Conservation (phyloP, 1,140 invertebrate species). For the Mycetomoellerius zeteki region DNA sequence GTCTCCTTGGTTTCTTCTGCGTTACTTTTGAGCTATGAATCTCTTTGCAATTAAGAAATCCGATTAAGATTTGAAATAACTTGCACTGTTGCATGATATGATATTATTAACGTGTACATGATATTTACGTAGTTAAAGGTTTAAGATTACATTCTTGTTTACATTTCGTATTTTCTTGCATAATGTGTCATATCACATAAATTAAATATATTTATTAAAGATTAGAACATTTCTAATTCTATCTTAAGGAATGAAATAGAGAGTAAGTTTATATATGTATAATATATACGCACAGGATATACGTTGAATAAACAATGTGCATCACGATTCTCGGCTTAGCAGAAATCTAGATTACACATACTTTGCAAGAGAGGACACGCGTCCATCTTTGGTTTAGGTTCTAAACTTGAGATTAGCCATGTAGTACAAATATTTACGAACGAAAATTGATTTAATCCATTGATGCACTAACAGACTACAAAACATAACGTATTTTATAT, state of each 20-base stretch:
- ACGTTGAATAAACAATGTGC: not conserved
- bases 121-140: conserved; percentile 3
- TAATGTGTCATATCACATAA: not conserved
- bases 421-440: conserved; percentile 12
- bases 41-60: conserved; percentile 38
- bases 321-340: conserved; percentile 12
- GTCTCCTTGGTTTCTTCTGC: not conserved
- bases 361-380: conserved; percentile 11
- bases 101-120: not conserved
- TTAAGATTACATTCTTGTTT: conserved; percentile 17
- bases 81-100: not conserved
- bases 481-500: not conserved
- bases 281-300: not conserved
- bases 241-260: not conserved
- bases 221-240: conserved; percentile 11
- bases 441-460: conserved; percentile 4
- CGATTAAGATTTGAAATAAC: conserved; percentile 21
- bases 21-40: conserved; percentile 20
- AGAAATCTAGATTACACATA: conserved; percentile 27
- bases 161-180: not conserved
- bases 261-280: not conserved
- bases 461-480: not conserved
- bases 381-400: not conserved
- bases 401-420: conserved; percentile 26
- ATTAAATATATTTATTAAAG: not conserved